Base-by-base conservation (phyloP, 2,888 invertebrate genomes). In the Dicyrtoma fusca region DNA sequence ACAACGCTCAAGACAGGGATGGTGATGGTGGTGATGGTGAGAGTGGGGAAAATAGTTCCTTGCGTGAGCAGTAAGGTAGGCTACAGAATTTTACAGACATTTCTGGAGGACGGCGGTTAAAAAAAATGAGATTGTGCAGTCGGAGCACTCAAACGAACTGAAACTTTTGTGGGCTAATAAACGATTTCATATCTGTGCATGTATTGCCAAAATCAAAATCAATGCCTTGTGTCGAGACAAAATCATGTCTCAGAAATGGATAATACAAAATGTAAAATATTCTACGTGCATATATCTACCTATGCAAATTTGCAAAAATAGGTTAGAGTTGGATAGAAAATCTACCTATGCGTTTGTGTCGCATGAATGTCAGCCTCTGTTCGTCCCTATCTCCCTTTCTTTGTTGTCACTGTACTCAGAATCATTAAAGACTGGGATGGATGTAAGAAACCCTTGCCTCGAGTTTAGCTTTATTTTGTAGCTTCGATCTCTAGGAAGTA, bases 151-250 rank as follows among this genome's bases (percentile, higher is more conserved):
- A 65, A 65, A 49, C 34, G 21, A 55, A 19, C 64, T 64, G 47
- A n/a, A 66, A 57, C 25, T 57, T 68, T n/a, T 65, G 26, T 45
- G 44, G 17, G 55, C 53, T n/a, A 53, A 53, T 66, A 66, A 66
- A 53, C 21, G 51, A 53, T 66, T 55, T 21, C 66, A 55, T 53
- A 42, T 55, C 19, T 21, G 55, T 1, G 53, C 21, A 25, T 13
- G 53, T 21, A 25, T 13, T 45, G 23, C 44, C 49, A 64, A 61
- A 47, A 64, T 47, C 66, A 66, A 66, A 57, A 57, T 57, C 57
- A 57, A 57, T 57, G 57, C 14, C 42, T 61, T 57, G 34, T 34
- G 34, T 34, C 34, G 53, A 49, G 19, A 11, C 3, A 13, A 17
- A 49, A 49, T 49, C 19, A 4, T 4, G 14, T 11, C 19, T 49